Evolutionary conservation across 2,797 vertebrate genomes (phyloP), one percentile per base, ranked within the genome.

Genomic region (Myotis vivesi): DNA sequence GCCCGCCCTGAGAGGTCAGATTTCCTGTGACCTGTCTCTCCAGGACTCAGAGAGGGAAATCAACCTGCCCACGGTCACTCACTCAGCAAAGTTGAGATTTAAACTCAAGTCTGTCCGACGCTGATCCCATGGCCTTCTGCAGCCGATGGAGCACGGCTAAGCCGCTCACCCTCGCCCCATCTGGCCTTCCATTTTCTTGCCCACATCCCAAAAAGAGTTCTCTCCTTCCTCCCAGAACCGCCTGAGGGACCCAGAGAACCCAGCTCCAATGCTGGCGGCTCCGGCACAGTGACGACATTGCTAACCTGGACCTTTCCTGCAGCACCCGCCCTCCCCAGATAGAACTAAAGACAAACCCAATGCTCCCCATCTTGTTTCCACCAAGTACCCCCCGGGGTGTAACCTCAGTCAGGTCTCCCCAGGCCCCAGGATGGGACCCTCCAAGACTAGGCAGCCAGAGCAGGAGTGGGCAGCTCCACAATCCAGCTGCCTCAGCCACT

Each of bases 351-450:
- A 46, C 41, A 23, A 10, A 33, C 17, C 11, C 6, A 8, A 22
- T 3, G 38, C 0, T 1, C n/a, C 69, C 59, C 53, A 1, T 46
- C 30, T 53, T 0, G 1, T 44, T 17, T 19, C 25, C n/a, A 49
- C 16, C 73, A 81, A 13, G 38, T 2, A 5, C 22, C 46, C 53
- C 3, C 17, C 2, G 25, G 36, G 53, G 55, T 11, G 5, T 3
- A 41, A 10, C 16, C 77, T 44, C 22, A n/a, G n/a, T 36, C 11
- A 8, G 22, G 33, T 33, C 25, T 75, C 46, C 36, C 46, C 13
- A 5, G 83, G 28, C 51, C 38, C 73, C 41, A 20, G 90, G 46
- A 66, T 2, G 0, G 10, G 55, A 46, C 3, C 4, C 77, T 38
- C 69, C 3, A 15, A 62, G 17, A 72, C 30, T 3, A 15, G 23